Percentiles rank a stretch among this genome's conserved stretches.
These are phyloP conservation scores for Erebia epiphron DNA, from an alignment of 2,888 invertebrate species.

Conservation along the genomic window DNA sequence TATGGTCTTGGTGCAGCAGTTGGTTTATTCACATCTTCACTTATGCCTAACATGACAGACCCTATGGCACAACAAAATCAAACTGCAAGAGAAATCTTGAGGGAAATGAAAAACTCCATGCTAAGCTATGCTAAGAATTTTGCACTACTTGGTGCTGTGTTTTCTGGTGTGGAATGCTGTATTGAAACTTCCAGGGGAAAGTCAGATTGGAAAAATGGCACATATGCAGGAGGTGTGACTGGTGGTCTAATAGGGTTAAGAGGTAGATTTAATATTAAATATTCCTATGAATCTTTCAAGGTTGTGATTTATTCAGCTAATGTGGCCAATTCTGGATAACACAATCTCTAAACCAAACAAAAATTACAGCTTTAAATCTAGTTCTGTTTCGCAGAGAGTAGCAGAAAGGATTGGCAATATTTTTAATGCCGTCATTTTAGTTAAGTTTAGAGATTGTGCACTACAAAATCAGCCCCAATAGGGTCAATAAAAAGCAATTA, in stretches of 20 bases:
- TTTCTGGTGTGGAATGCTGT: conserved; percentile 96
- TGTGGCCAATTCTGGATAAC: too few relatives aligned
- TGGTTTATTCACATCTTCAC: conserved; percentile 97
- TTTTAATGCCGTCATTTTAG: too few relatives aligned
- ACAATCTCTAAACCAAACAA: too few relatives aligned
- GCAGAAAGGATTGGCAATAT: too few relatives aligned
- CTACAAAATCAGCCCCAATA: background rate
- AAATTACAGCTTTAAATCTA: too few relatives aligned
- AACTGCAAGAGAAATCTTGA: conserved; percentile 92
- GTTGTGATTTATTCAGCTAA: background rate
- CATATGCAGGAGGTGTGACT: conserved; percentile 96
- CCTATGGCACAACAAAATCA: conserved; percentile 87
- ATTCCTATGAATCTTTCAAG: background rate
- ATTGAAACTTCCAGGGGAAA: conserved; percentile 98
- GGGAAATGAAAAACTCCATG: conserved; percentile 96
- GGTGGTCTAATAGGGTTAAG: conserved; percentile 95
- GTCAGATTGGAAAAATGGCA: conserved; percentile 98
- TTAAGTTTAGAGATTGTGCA: too few relatives aligned
- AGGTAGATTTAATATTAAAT: conserved; percentile 70
- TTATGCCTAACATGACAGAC: conserved; percentile 93
- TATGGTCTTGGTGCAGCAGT: conserved; percentile 97
- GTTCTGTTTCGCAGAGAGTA: too few relatives aligned
- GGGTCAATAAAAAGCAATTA: too few relatives aligned
- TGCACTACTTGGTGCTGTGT: conserved; percentile 96
- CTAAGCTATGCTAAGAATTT: conserved; percentile 98